Conservation (phyloP, 2,797 vertebrate species). For the Parambassis ranga region DNA sequence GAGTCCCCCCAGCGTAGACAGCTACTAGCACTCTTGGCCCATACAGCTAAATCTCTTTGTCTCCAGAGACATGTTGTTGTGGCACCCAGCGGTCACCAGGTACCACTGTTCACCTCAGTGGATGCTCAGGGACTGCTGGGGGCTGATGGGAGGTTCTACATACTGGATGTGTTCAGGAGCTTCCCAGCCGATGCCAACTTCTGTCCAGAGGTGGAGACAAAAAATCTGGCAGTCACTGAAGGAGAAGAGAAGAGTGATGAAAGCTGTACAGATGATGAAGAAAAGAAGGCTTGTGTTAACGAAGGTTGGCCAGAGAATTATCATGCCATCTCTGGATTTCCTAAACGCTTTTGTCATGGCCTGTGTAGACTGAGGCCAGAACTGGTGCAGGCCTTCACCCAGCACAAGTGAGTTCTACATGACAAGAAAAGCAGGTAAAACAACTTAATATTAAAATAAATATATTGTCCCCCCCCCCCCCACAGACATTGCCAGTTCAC, state of each 20-base stretch:
- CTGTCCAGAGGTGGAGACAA: conserved; percentile 49
- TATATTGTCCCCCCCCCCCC: no score
- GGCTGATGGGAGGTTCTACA: conserved; percentile 82
- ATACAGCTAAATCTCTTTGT: conserved; percentile 71
- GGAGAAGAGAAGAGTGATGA: conserved; percentile 31
- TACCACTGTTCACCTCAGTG: conserved; percentile 81
- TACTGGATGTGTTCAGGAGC: conserved; percentile 83
- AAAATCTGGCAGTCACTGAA: conserved; percentile 16
- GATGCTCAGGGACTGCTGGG: conserved; percentile 85
- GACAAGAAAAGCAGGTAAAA: no score
- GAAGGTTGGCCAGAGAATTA: conserved; percentile 68
- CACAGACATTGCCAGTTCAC: conserved; percentile 82
- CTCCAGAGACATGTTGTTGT: conserved; percentile 75
- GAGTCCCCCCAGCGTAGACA: conserved; percentile 76
- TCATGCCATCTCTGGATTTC: conserved; percentile 57
- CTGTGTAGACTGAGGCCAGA: conserved; percentile 83
- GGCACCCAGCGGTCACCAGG: conserved; percentile 55
- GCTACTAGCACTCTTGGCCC: conserved; percentile 76
- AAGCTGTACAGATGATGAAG: conserved; percentile 29
- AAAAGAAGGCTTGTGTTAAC: conserved; percentile 19
- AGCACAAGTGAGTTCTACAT: conserved; percentile 80
- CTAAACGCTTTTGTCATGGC: conserved; percentile 72
- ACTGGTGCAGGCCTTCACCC: conserved; percentile 78
- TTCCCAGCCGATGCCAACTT: conserved; percentile 85
- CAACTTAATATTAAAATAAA: no score